Conservation (phyloP, 2,797 vertebrate genomes). For the Megalops cyprinoides region DNA sequence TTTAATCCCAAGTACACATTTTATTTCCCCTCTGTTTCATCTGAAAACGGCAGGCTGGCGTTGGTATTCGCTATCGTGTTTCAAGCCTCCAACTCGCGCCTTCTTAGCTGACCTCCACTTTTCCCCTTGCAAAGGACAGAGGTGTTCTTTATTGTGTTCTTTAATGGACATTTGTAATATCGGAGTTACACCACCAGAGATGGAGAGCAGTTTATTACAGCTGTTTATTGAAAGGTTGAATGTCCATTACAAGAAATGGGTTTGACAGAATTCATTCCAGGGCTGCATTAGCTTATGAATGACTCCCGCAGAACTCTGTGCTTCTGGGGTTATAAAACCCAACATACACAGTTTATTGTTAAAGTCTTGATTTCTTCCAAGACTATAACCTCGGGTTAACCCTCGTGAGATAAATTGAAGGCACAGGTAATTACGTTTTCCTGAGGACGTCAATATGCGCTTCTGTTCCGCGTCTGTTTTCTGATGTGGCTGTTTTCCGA, state of each 20-base stretch:
- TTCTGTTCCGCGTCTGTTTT: no score
- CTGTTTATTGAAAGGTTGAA: background rate
- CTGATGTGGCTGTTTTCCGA: no score
- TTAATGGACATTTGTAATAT: background rate
- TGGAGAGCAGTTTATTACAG: background rate
- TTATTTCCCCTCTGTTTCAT: background rate
- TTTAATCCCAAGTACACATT: background rate
- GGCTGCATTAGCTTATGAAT: conserved; percentile 5
- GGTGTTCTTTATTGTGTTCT: background rate
- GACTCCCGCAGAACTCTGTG: background rate
- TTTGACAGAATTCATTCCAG: conserved; percentile 6
- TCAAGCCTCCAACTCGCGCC: background rate
- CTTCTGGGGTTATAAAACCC: background rate
- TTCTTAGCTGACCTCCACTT: background rate
- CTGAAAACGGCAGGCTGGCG: background rate
- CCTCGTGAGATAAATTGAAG: no score
- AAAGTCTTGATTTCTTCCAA: no score
- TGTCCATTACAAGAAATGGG: background rate
- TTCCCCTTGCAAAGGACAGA: background rate
- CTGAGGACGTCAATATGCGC: no score
- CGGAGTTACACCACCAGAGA: background rate
- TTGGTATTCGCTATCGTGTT: background rate
- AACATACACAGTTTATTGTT: no score
- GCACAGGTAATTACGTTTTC: no score
- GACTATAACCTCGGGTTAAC: no score